Evolutionary conservation across 1,140 invertebrate species (phyloP), one percentile per base, ranked within the genome.

Genomic region (Arion vulgaris): DNA sequence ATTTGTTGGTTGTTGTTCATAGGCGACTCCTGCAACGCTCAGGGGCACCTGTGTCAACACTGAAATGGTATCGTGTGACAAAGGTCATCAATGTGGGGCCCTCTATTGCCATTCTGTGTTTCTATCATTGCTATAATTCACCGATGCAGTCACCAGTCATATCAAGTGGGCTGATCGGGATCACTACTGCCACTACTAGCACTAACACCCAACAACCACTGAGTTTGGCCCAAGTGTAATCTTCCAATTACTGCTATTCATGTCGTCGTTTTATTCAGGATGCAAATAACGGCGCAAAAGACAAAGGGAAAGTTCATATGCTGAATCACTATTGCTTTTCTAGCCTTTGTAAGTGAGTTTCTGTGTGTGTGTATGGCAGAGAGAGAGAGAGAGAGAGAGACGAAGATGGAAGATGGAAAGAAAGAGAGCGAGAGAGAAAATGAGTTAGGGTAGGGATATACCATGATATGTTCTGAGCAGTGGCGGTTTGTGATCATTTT

Each of bases 1-100:
- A 76, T 76, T 76, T 76, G 74, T 45, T 53, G 74, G 39, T 49
- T 76, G 71, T 41, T 45, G 71, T 45, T 39, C 71, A n/a, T 23
- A 26, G 71, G 36, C 71, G 71, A n/a, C 41, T 72, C 19, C 45
- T 32, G 9, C n/a, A 28, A 32, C 39, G 41, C 41, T 74, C 38
- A 5, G 7, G 39, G 74, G 74, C 74, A 76, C 74, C 74, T 76
- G 74, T 76, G 74, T 76, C 39, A 76, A 76, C 74, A 76, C 13
- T 34, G 26, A 76, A 76, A 76, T 76, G 45, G 74, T 53, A 39
- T 57, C 71, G 23, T 39, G 41, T 76, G 74, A 36, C 71, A 41
- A n/a, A 72, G 17, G 71, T 39, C 41, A 45, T 41, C 62, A 32
- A 66, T 34, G 62, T 28, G n/a, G 2, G n/a, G 62, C n/a, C 62